Evolutionary conservation across 2,797 vertebrate species (phyloP).

Genomic region (Caiman crocodilus): DNA sequence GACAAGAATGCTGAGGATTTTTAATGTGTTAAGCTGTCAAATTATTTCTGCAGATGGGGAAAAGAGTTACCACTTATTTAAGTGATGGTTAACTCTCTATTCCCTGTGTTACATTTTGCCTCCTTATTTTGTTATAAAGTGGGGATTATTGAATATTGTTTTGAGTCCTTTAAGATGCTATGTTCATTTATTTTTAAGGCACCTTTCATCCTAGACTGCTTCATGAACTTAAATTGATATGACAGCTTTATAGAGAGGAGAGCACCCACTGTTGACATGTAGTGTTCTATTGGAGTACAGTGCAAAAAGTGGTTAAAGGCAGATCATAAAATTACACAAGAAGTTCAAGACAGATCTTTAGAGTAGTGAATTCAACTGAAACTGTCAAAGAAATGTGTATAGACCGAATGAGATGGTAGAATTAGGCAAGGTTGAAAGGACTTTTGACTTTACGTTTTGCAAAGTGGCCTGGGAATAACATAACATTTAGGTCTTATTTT

Average conservation of each 20-base stretch:
- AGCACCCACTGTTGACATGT: neutral
- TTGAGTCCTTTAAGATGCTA: constrained; percentile 21
- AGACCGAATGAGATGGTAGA: neutral
- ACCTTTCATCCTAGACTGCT: constrained; percentile 39
- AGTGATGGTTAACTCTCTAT: neutral
- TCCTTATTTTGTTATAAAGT: constrained; percentile 35
- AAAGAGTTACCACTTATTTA: neutral
- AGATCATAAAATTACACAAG: constrained; percentile 11
- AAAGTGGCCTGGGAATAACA: neutral
- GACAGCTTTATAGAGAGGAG: neutral
- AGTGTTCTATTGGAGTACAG: constrained; percentile 3
- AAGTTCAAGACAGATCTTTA: constrained; percentile 5
- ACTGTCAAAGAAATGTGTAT: constrained; percentile 9
- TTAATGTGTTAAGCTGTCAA: constrained; percentile 69
- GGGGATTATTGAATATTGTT: neutral
- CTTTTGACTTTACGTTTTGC: neutral
- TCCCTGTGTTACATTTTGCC: constrained; percentile 23
- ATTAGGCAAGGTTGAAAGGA: neutral
- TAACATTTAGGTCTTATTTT: neutral
- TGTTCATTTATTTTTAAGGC: neutral
- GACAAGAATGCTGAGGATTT: constrained; percentile 61
- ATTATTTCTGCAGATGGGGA: constrained; percentile 53
- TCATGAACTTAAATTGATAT: constrained; percentile 22
- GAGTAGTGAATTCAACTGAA: constrained; percentile 6
- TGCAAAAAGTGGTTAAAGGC: constrained; percentile 32